Evolutionary conservation across 2,113 vertebrate species (phyloP).

Genomic region (Panurus biarmicus): DNA sequence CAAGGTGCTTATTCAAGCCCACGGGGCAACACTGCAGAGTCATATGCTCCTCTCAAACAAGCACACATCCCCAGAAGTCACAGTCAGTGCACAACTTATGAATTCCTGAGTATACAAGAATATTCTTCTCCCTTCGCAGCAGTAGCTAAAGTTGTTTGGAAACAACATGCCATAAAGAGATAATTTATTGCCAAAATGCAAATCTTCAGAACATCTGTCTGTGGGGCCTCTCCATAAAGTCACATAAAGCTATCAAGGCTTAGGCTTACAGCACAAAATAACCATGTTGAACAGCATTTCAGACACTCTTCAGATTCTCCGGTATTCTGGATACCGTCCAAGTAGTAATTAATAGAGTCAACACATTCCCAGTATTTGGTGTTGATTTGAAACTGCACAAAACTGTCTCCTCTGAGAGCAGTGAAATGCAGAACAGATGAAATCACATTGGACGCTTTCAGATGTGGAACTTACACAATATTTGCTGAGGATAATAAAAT

Average conservation of each 20-base stretch:
- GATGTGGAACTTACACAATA: not conserved
- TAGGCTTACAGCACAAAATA: not conserved
- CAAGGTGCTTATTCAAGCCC: not conserved
- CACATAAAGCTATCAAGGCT: not conserved
- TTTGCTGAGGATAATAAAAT: not conserved
- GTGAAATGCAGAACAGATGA: not conserved
- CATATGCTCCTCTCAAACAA: not conserved
- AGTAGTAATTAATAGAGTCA: conserved; percentile 26
- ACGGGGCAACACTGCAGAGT: rapidly evolving
- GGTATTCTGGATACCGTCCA: not conserved
- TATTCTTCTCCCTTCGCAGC: not conserved
- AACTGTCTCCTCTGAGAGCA: not conserved
- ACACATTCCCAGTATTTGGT: not conserved
- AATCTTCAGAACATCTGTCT: not conserved
- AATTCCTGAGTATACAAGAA: not conserved
- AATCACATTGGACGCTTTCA: not conserved
- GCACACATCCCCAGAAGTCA: not conserved
- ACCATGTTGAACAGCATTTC: rapidly evolving
- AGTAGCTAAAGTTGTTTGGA: not conserved
- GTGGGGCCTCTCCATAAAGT: not conserved
- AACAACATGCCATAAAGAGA: not conserved
- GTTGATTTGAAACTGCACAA: not conserved
- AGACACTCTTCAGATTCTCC: not conserved
- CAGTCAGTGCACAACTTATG: not conserved
- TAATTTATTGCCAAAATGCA: not conserved